Conservation (phyloP, 2,888 invertebrate species). For the Pachliopta kotzebuea region DNA sequence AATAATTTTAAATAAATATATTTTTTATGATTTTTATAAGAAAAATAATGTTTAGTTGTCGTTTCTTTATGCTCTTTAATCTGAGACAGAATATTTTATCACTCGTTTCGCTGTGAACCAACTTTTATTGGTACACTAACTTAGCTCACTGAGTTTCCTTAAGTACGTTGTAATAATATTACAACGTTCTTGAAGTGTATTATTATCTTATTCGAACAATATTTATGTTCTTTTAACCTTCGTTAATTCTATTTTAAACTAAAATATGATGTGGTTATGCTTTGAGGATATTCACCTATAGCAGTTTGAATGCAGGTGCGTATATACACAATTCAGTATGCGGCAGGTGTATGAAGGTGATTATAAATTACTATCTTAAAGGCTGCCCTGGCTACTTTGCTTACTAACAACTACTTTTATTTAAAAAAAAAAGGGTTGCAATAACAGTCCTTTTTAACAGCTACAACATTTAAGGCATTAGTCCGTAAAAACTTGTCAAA, state of each 20-base stretch:
- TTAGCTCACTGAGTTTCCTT: background rate
- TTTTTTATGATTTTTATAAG: no score
- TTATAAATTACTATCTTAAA: background rate
- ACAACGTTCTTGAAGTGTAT: background rate
- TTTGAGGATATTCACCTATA: background rate
- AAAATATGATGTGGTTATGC: background rate
- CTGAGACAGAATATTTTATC: background rate
- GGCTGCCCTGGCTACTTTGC: background rate
- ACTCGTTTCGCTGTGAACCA: background rate
- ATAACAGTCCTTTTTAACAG: no score
- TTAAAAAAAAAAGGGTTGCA: no score
- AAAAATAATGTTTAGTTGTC: background rate
- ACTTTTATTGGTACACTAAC: background rate
- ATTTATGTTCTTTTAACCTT: no score
- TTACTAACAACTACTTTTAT: no score
- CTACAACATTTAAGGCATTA: no score
- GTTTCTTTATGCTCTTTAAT: background rate
- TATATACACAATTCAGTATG: background rate
- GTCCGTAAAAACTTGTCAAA: no score
- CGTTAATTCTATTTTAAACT: background rate
- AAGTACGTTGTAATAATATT: background rate
- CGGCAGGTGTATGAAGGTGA: conserved; percentile 1
- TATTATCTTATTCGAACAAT: background rate
- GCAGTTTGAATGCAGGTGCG: conserved; percentile 1
- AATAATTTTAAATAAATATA: background rate